These are phyloP conservation scores for Tetramorium simillimum DNA, from an alignment of 1,140 invertebrate genomes.

Conservation along the genomic window DNA sequence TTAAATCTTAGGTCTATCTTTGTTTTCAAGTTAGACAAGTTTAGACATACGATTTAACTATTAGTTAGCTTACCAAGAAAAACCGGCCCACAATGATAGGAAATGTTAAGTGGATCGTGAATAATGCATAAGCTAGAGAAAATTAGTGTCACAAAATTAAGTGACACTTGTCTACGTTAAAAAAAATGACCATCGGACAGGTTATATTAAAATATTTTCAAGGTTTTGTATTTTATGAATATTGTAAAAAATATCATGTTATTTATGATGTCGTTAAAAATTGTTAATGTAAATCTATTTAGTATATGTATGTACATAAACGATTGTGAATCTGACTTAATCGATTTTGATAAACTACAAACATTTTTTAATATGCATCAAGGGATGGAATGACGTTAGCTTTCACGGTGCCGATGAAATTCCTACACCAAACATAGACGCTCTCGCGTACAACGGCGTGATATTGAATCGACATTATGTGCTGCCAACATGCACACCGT, in stretches of 20 bases:
- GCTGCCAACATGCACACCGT: slow-evolving; percentile 87
- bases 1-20: too few relatives aligned
- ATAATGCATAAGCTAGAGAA: neutral
- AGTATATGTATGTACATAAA: neutral
- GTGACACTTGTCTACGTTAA: neutral
- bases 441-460: slow-evolving; percentile 87
- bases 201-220: neutral
- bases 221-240: neutral
- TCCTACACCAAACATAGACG: slow-evolving; percentile 89
- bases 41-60: too few relatives aligned
- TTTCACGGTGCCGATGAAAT: slow-evolving; percentile 90
- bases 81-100: too few relatives aligned
- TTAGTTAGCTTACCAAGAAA: too few relatives aligned
- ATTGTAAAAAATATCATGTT: neutral
- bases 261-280: neutral
- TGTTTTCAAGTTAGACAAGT: too few relatives aligned
- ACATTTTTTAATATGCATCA: neutral
- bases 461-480: slow-evolving; percentile 88
- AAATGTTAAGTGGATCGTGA: too few relatives aligned
- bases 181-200: neutral
- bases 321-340: neutral
- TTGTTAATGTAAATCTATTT: neutral
- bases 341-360: neutral
- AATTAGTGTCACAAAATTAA: neutral
- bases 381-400: slow-evolving; percentile 90